phyloP scores from a whole-genome alignment of 2,113 vertebrate species.

The Hippocampus guttulatus region DNA sequence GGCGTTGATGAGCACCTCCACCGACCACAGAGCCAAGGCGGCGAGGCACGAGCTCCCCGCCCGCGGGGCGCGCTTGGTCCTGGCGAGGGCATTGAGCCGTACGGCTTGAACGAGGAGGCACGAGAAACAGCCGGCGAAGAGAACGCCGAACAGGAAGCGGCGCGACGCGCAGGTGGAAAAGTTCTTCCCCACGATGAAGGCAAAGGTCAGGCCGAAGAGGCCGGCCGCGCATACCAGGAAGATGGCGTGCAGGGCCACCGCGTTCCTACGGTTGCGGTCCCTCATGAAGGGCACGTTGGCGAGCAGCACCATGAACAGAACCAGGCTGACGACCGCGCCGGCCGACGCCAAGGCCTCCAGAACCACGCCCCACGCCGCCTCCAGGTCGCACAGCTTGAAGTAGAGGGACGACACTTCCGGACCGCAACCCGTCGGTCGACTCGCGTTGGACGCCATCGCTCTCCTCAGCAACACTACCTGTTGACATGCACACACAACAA shows the following conservation, averaged over 20 bases:
- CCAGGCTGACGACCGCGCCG: slow-evolving; percentile 73
- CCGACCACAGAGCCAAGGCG: slow-evolving; percentile 76
- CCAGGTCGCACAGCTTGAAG: slow-evolving; percentile 85
- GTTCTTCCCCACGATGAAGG: slow-evolving; percentile 82
- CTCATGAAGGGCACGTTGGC: slow-evolving; percentile 85
- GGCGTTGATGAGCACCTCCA: slow-evolving; percentile 88
- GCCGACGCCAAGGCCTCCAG: slow-evolving; percentile 81
- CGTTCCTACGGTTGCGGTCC: slow-evolving; percentile 71
- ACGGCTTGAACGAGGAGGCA: slow-evolving; percentile 81
- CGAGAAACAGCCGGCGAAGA: slow-evolving; percentile 88
- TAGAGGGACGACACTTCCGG: slow-evolving; percentile 77
- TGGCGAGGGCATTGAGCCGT: slow-evolving; percentile 77
- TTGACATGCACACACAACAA: neutral
- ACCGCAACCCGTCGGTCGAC: slow-evolving; percentile 74
- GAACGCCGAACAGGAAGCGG: slow-evolving; percentile 88
- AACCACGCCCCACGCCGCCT: slow-evolving; percentile 82
- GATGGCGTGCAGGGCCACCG: slow-evolving; percentile 75
- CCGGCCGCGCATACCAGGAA: slow-evolving; percentile 82
- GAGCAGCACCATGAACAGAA: slow-evolving; percentile 82
- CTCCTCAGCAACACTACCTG: neutral
- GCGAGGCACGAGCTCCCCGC: slow-evolving; percentile 74
- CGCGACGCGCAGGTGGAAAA: slow-evolving; percentile 86
- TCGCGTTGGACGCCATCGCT: slow-evolving; percentile 39
- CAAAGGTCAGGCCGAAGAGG: slow-evolving; percentile 87
- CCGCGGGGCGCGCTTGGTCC: slow-evolving; percentile 66